Evolutionary conservation across 23 tunicate genomes (phyloP).

Genomic region (Aplidium turbinatum): DNA sequence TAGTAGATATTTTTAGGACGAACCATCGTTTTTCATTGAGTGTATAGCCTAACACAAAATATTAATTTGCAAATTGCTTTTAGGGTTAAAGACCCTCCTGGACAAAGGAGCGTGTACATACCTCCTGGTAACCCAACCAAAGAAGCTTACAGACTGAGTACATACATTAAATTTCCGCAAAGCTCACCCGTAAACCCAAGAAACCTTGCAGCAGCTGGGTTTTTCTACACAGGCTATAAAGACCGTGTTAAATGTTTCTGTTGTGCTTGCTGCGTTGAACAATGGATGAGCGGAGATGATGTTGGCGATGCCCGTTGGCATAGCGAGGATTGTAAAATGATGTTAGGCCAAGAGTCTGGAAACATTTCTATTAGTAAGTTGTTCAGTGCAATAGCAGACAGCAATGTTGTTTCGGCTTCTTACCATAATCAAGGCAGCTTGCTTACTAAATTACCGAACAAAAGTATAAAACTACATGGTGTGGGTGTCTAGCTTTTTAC

Average conservation of each 20-base stretch:
- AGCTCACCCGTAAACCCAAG: constrained; percentile 37
- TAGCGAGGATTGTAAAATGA: constrained; percentile 41
- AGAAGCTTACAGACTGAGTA: constrained; percentile 50
- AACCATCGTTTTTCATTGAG: too few species aligned
- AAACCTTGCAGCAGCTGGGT: constrained; percentile 44
- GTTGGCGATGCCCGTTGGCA: constrained; percentile 45
- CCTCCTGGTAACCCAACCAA: constrained; percentile 43
- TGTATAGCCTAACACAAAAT: too few species aligned
- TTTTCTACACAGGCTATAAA: constrained; percentile 60
- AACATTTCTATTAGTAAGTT: constrained; percentile 49
- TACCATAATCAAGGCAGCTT: too few species aligned
- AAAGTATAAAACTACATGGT: too few species aligned
- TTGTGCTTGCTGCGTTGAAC: constrained; percentile 60
- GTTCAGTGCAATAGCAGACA: too few species aligned
- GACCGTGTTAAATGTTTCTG: constrained; percentile 80
- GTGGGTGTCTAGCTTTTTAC: too few species aligned
- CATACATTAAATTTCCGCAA: constrained; percentile 43
- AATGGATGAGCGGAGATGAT: constrained; percentile 47
- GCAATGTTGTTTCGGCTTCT: too few species aligned
- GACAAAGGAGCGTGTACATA: constrained; percentile 55
- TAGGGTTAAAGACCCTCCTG: constrained; percentile 57
- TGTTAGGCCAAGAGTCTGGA: constrained; percentile 51
- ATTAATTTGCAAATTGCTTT: too few species aligned
- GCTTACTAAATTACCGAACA: too few species aligned
- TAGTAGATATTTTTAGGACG: too few species aligned